These are phyloP conservation scores for Euclidia mi DNA, from an alignment of 2,888 invertebrate species.

Conservation along the genomic window DNA sequence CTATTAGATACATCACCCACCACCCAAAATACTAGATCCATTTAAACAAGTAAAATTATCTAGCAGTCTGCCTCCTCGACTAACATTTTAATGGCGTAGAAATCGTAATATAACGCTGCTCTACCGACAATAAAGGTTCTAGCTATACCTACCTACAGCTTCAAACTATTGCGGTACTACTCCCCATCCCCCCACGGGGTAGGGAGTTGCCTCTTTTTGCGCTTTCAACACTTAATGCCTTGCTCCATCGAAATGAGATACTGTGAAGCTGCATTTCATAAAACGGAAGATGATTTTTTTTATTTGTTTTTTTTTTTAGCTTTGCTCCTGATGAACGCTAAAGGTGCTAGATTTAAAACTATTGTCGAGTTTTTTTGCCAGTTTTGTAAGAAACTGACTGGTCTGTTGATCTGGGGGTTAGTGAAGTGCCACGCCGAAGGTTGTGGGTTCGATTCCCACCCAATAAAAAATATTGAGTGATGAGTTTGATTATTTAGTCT, in stretches of 20 bases:
- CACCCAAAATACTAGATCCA: no score
- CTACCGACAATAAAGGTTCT: slow-evolving; percentile 61
- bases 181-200: slow-evolving; percentile 26
- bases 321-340: no score
- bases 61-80: slow-evolving; percentile 39
- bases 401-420: no score
- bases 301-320: neutral
- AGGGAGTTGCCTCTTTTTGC: slow-evolving; percentile 35
- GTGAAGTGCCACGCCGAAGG: no score
- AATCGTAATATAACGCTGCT: slow-evolving; percentile 59
- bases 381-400: no score
- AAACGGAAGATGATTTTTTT: neutral
- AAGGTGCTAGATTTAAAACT: no score
- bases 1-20: no score
- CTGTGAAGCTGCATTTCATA: slow-evolving; percentile 7
- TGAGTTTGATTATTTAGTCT: no score
- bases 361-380: no score
- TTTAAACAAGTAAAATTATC: neutral
- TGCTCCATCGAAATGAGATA: slow-evolving; percentile 31
- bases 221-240: slow-evolving; percentile 42
- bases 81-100: slow-evolving; percentile 56
- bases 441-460: no score
- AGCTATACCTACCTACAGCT: slow-evolving; percentile 33
- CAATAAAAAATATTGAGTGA: no score
- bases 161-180: slow-evolving; percentile 40